phyloP scores from a whole-genome alignment of 2,113 vertebrate species.

The Austrofundulus limnaeus region DNA sequence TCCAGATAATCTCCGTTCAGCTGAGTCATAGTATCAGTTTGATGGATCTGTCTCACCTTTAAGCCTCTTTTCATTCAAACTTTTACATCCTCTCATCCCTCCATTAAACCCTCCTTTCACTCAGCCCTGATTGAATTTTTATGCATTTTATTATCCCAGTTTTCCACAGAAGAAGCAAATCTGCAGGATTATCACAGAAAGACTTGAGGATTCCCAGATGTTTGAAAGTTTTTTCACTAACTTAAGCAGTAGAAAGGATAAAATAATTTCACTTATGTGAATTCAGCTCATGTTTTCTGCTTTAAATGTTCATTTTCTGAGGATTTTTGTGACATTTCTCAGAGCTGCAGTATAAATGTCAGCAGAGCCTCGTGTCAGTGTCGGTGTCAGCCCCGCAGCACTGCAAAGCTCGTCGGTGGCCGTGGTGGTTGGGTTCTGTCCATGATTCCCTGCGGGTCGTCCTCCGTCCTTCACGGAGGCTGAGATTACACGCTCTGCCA shows the following conservation, averaged over 20 bases:
- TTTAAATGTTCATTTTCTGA: background rate
- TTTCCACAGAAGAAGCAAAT: no score
- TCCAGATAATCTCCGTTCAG: conserved; percentile 7
- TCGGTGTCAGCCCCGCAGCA: background rate
- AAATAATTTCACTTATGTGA: no score
- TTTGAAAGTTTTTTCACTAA: no score
- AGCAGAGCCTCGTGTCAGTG: conserved; percentile 7
- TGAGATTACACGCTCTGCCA: conserved; percentile 56
- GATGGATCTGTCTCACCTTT: background rate
- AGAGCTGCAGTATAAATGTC: conserved; percentile 11
- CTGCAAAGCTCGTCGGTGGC: background rate
- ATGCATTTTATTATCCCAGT: background rate
- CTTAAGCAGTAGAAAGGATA: no score
- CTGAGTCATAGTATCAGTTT: conserved; percentile 7
- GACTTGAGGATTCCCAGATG: no score
- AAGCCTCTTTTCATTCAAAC: background rate
- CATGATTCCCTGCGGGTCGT: conserved; percentile 4
- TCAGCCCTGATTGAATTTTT: background rate
- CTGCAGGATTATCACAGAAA: background rate
- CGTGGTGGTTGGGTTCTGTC: background rate
- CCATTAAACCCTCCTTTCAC: background rate
- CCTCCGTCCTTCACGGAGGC: conserved; percentile 55
- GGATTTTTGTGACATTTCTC: conserved; percentile 1
- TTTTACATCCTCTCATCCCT: background rate
- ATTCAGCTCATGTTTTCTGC: background rate